Percentiles rank a stretch among this genome's conserved stretches.
Conservation (phyloP, 2,797 vertebrate genomes). For the Sebastes diaconus region DNA sequence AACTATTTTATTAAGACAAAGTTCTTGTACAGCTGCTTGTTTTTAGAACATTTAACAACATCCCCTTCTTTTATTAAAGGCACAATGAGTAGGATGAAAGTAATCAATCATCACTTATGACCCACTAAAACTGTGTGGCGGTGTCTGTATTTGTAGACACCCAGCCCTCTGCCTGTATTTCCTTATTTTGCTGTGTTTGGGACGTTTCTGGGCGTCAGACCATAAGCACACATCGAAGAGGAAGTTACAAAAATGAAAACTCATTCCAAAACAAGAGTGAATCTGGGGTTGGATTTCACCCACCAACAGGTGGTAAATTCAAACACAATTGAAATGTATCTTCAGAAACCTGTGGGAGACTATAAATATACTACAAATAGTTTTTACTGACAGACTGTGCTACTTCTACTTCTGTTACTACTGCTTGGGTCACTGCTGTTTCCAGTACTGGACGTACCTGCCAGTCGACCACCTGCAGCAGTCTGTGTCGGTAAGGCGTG, state of each 20-base stretch:
- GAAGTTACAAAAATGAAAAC: not conserved
- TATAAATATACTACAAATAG: not conserved
- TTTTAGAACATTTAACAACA: not conserved
- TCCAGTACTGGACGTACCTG: constrained; percentile 81
- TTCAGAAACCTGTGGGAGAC: not conserved
- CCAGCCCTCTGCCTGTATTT: not conserved
- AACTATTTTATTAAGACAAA: not conserved
- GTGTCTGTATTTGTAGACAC: not conserved
- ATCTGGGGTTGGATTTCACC: too few species aligned
- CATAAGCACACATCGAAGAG: not conserved
- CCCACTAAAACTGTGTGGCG: not conserved
- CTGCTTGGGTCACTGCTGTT: not conserved
- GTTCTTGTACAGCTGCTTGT: not conserved
- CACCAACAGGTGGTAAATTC: not conserved
- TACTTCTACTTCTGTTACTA: not conserved
- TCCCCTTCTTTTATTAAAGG: not conserved
- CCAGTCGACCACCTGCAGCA: constrained; percentile 86
- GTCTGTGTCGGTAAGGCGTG: constrained; percentile 76
- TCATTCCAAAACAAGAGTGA: too few species aligned
- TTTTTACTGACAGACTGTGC: not conserved
- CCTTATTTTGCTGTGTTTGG: not conserved
- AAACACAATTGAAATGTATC: not conserved
- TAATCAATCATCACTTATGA: not conserved
- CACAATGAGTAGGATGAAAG: not conserved
- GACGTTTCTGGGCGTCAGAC: not conserved